Evolutionary conservation across 2,888 invertebrate genomes (phyloP).

Genomic region (Lycia hirtaria): DNA sequence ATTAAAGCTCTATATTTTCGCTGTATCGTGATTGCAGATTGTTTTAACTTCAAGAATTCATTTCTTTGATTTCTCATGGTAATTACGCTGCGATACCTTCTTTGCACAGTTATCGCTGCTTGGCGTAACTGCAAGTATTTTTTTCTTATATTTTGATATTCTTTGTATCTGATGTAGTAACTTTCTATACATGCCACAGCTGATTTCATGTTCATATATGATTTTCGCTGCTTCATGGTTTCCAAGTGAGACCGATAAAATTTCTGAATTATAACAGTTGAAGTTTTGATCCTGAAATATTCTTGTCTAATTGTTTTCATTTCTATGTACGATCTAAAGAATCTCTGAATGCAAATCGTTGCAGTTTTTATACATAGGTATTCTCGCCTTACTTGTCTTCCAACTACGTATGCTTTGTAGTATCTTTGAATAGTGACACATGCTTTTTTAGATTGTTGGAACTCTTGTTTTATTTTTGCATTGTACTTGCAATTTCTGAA

Average conservation of each 20-base stretch:
- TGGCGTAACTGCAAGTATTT: constrained; percentile 66
- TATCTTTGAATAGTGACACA: constrained; percentile 73
- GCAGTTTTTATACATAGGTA: constrained; percentile 66
- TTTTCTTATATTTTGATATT: constrained; percentile 53
- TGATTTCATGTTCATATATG: constrained; percentile 51
- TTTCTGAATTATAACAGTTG: constrained; percentile 58
- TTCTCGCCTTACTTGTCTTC: constrained; percentile 59
- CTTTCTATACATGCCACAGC: constrained; percentile 44
- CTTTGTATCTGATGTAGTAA: constrained; percentile 56
- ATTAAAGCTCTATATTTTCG: constrained; percentile 65
- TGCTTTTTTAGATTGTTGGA: constrained; percentile 60
- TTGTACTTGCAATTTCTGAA: constrained; percentile 64
- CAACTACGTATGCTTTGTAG: constrained; percentile 65
- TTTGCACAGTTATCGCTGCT: constrained; percentile 72
- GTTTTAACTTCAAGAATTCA: constrained; percentile 60
- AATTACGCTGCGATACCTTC: constrained; percentile 59
- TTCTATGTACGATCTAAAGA: constrained; percentile 62
- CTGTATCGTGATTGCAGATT: constrained; percentile 62
- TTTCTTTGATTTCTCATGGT: constrained; percentile 64
- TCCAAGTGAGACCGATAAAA: constrained; percentile 59
- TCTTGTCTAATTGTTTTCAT: constrained; percentile 59
- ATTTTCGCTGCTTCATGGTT: constrained; percentile 53
- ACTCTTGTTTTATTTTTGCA: constrained; percentile 54
- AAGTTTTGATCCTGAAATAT: constrained; percentile 55
- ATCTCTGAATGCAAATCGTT: constrained; percentile 65